Percentiles rank a stretch among this genome's conserved stretches.
Conservation (phyloP, 53 echinoderm and acorn worm genomes). For the Antedon mediterranea region DNA sequence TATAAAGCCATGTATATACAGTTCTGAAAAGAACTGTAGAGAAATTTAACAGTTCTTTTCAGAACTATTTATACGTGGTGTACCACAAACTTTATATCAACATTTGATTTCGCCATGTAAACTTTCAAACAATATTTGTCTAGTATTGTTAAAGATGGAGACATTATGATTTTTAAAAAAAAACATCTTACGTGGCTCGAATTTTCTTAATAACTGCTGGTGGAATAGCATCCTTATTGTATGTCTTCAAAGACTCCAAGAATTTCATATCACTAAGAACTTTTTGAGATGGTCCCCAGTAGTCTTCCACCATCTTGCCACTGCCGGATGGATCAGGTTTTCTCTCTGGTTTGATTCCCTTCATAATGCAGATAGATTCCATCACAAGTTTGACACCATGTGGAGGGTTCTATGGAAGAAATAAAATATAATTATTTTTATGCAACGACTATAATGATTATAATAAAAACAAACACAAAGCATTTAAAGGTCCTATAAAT, state of each 20-base stretch:
- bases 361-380: constrained; percentile 95
- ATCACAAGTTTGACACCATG: constrained; percentile 80
- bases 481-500: too few relatives aligned
- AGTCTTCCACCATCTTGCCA: constrained; percentile 97
- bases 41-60: too few relatives aligned
- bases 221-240: constrained; percentile 87
- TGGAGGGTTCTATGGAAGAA: constrained; percentile 64
- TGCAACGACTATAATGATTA: too few relatives aligned
- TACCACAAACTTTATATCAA: too few relatives aligned
- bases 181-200: constrained; percentile 55
- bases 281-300: constrained; percentile 97
- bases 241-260: constrained; percentile 71
- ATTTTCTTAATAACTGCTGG: constrained; percentile 90
- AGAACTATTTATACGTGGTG: too few relatives aligned
- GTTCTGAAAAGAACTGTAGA: too few relatives aligned
- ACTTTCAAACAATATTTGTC: too few relatives aligned
- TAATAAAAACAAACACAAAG: too few relatives aligned
- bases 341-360: constrained; percentile 75
- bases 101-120: too few relatives aligned
- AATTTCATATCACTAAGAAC: constrained; percentile 98
- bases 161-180: not conserved
- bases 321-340: constrained; percentile 85
- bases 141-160: too few relatives aligned
- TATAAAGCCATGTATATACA: too few relatives aligned
- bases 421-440: not conserved